Evolutionary conservation across 2,797 vertebrate species (phyloP), one percentile per base, ranked within the genome.

Genomic region (Scolopax rusticola): DNA sequence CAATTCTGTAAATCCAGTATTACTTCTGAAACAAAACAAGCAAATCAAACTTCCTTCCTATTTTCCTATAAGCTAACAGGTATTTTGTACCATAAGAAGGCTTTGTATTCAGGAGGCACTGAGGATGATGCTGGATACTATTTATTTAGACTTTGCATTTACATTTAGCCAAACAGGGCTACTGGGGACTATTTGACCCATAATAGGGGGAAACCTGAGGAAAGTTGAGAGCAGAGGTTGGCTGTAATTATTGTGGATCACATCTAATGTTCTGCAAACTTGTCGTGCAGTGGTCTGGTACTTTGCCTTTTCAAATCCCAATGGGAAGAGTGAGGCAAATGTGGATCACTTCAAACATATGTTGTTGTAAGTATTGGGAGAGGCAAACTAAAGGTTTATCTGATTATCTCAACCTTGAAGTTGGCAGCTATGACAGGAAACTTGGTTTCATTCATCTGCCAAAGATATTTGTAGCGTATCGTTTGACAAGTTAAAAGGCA

Each of bases 361-460:
- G 95, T 93, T 92, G 54, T 89, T 89, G 89, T 95, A 87, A 95
- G 84, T 64, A 74, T n/a, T 80, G 87, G 90, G 93, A 96, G 75
- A 94, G 81, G 90, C 51, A 84, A 96, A 85, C 79, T 87, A 95
- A 95, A 95, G 89, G 76, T 93, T 94, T 89, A 87, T 95, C 97
- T 89, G 80, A 95, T 95, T 96, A 95, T 94, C 94, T 95, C 89
- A 96, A 95, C 96, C 95, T 96, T 95, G 70, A 90, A 94, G 90
- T 87, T 95, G 96, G 93, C 95, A 96, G 95, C 96, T 93, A 47
- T 57, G 93, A 84, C 85, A 87, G 95, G 95, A 95, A 97, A 81
- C 71, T 90, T 93, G 90, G 86, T 96, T 85, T 94, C 90, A 92
- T 82, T 94, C 61, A 93, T 96, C 86, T 96, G 74, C 95, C 93